A percentile compares a stretch with the other conserved stretches of the same genome.
Conservation (phyloP, 2,888 invertebrate genomes). For the Drosophila fungiperda region DNA sequence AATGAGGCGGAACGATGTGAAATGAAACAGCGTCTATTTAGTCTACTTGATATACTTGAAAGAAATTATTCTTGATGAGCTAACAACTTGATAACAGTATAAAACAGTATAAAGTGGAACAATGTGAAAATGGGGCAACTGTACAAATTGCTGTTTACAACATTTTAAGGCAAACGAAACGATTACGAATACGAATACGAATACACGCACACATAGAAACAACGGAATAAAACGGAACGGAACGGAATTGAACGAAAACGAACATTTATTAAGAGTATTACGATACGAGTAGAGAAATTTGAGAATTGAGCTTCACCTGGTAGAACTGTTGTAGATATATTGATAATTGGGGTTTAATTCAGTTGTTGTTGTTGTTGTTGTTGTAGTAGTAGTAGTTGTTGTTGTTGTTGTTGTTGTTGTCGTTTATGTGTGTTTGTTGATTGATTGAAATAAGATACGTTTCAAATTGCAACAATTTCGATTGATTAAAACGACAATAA, state of each 20-base stretch:
- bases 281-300: conserved; percentile 60
- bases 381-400: conserved; percentile 31
- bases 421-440: conserved; percentile 16
- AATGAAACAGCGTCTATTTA: conserved; percentile 4
- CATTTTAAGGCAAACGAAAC: conserved; percentile 26
- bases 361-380: conserved; percentile 47
- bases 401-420: conserved; percentile 37
- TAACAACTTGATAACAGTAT: conserved; percentile 9
- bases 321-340: conserved; percentile 79
- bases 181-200: conserved; percentile 11
- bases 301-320: conserved; percentile 82
- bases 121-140: conserved; percentile 31
- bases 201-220: conserved; percentile 24
- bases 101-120: conserved; percentile 28
- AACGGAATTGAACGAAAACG: conserved; percentile 54
- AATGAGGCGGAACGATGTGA: conserved; percentile 4
- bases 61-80: conserved; percentile 9
- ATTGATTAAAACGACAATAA: conserved; percentile 25
- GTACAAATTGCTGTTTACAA: conserved; percentile 30
- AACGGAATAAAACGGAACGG: conserved; percentile 41
- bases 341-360: conserved; percentile 38
- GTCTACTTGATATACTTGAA: neutral
- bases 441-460: conserved; percentile 35
- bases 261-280: conserved; percentile 61
- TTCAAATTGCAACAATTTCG: conserved; percentile 33